Evolutionary conservation across 2,888 invertebrate genomes (phyloP).

Genomic region (Cyrtodaria siliqua): DNA sequence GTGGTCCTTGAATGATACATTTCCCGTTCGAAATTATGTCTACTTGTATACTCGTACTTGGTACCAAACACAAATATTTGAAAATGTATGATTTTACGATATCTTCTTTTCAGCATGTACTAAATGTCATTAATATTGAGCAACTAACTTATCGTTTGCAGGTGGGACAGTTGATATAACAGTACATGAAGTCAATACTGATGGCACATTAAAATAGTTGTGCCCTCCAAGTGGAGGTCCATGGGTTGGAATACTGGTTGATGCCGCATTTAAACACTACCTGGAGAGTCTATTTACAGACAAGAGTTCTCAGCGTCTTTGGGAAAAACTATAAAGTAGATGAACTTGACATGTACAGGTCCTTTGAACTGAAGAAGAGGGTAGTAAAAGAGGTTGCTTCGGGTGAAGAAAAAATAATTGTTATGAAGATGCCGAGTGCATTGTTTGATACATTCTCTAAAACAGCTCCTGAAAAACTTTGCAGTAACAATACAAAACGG

Average conservation of each 20-base stretch:
- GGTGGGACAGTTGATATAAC: constrained; percentile 51
- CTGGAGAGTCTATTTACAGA: constrained; percentile 1
- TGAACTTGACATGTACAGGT: neutral
- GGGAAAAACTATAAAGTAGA: neutral
- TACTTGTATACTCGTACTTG: too few species aligned
- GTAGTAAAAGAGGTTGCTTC: neutral
- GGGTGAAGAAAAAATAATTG: too few species aligned
- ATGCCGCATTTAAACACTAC: constrained; percentile 31
- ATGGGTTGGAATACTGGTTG: constrained; percentile 42
- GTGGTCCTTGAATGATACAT: too few species aligned
- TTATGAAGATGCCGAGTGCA: too few species aligned
- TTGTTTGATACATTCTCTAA: too few species aligned
- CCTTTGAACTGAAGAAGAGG: constrained; percentile 2
- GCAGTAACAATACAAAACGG: neutral
- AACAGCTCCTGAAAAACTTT: too few species aligned
- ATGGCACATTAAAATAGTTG: constrained; percentile 29
- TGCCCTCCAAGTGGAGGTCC: constrained; percentile 38
- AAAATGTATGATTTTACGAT: too few species aligned
- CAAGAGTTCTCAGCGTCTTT: neutral
- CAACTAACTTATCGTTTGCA: constrained; percentile 5
- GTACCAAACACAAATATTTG: too few species aligned
- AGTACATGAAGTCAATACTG: constrained; percentile 32
- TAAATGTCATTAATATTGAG: too few species aligned
- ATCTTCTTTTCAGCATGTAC: too few species aligned
- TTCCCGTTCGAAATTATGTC: too few species aligned